Base-by-base conservation (phyloP, 2,888 invertebrate genomes). In the Scaptomyza caliginosa region DNA sequence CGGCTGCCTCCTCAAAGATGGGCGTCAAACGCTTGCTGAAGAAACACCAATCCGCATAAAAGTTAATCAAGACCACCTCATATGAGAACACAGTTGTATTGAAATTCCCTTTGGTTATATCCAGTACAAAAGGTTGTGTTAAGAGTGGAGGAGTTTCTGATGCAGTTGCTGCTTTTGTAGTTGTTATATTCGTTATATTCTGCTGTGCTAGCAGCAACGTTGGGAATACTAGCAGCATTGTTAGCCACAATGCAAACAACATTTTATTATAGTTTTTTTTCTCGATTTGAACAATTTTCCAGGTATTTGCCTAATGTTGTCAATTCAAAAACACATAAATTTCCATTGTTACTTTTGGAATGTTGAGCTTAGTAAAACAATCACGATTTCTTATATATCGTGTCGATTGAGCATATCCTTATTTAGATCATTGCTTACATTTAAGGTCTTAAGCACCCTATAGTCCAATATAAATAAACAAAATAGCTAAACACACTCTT, bases 1-100 rank as follows among this genome's bases (percentile, higher is more conserved):
- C 4, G 10, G 63, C 79, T 1, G 79, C 78, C 13, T 34, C 40
- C 23, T 77, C 75, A 10, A 74, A 79, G 19, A 79, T 67, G 11
- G 79, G 79, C 11, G 21, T 13, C 24, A 79, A 7, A 1, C 54
- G 45, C 0, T 4, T 4, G 8, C 79, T 81, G 5, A 75, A 80
- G 19, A 30, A 58, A 32, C 85, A 85, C 82, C 85, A 84, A 17
- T 78, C 64, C n/a, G 82, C 82, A 60, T 78, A 81, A 48, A 85
- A 80, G 28, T 78, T 75, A 10, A 85, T 28, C 1, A 80, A 67
- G 8, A 85, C 64, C 51, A 85, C 56, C 23, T 75, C 76, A 28
- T 73, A n/a, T 0, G 56, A 11, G 1, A 36, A n/a, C 40, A 85
- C 4, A 1, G 55, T 75, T 8, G 11, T 34, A 11, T 65, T 73